Base-by-base conservation (phyloP, 2,797 vertebrate genomes). In the Thripadectes ignobilis region DNA sequence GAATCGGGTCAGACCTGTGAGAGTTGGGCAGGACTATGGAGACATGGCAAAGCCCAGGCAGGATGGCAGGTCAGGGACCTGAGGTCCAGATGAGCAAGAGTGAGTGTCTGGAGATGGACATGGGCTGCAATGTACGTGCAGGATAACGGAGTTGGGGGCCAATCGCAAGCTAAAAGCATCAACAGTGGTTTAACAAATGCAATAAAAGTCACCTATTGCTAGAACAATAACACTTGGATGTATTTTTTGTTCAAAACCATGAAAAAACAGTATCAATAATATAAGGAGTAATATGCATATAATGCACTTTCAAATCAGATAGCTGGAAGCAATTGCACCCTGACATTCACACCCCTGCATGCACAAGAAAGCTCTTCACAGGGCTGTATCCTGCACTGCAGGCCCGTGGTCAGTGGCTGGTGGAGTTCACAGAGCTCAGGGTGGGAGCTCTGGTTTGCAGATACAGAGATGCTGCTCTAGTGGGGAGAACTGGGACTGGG, bases 1-100 rank as follows among this genome's bases (percentile, higher is more conserved):
- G 4, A 82, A 13, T 9, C 0, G 5, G 6, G 4, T 1, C 36
- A 48, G 27, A 15, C 16, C 9, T 0, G 0, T 18, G 10, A 16
- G 21, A 19, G 12, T 8, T 14, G n/a, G 29, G 3, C 11, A 76
- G 24, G 22, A 14, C 43, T 58, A 19, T 36, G 48, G 30, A 27
- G 34, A 32, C 9, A 9, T 0, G 7, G 39, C 2, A 8, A 27
- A 21, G 36, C 3, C 22, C 26, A 20, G 23, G 2, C 1, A 1
- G 45, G 38, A 7, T 2, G 6, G 20, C 24, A 48, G 34, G 32
- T 20, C 39, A 55, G 36, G 1, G 30, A 88, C 13, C 12, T 0
- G 2, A 34, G 34, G 2, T 45, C 17, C 30, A 16, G 36, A 5
- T 3, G 43, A n/a, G 36, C 36, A 63, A 63, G 29, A 8, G 6